Percentiles rank a stretch among this genome's conserved stretches.
Evolutionary conservation across 2,113 vertebrate genomes (phyloP).

Genomic region (Oreotrochilus melanogaster): DNA sequence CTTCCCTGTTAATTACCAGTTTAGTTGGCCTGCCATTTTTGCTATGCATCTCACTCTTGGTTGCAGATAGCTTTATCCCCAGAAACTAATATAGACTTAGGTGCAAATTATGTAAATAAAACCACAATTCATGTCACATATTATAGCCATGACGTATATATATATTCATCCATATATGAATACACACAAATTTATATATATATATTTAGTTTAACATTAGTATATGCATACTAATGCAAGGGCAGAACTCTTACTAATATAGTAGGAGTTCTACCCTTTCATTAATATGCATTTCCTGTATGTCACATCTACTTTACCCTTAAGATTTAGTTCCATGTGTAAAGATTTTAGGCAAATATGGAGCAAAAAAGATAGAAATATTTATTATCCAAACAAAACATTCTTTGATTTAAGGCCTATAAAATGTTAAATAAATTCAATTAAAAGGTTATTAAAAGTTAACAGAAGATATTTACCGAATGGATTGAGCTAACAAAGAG

Average conservation of each 20-base stretch:
- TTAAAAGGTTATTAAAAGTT: background rate
- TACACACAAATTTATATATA: background rate
- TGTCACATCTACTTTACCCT: background rate
- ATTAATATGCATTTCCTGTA: background rate
- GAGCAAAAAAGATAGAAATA: background rate
- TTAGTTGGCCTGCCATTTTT: background rate
- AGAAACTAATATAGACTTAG: background rate
- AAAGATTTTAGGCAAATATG: background rate
- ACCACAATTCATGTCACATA: background rate
- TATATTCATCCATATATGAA: background rate
- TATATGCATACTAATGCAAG: too few species aligned
- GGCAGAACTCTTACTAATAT: background rate
- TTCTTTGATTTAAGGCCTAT: background rate
- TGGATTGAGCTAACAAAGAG: background rate
- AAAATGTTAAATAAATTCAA: background rate
- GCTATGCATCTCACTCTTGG: background rate
- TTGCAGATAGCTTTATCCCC: background rate
- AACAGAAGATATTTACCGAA: background rate
- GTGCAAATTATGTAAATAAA: background rate
- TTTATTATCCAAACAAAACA: background rate
- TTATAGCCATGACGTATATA: background rate
- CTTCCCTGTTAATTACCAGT: background rate
- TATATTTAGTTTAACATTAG: background rate
- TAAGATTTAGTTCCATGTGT: background rate
- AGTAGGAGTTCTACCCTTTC: background rate